Percentiles rank a stretch among this genome's conserved stretches.
phyloP scores from a whole-genome alignment of 2,113 vertebrate genomes.

The Eolophus roseicapilla region DNA sequence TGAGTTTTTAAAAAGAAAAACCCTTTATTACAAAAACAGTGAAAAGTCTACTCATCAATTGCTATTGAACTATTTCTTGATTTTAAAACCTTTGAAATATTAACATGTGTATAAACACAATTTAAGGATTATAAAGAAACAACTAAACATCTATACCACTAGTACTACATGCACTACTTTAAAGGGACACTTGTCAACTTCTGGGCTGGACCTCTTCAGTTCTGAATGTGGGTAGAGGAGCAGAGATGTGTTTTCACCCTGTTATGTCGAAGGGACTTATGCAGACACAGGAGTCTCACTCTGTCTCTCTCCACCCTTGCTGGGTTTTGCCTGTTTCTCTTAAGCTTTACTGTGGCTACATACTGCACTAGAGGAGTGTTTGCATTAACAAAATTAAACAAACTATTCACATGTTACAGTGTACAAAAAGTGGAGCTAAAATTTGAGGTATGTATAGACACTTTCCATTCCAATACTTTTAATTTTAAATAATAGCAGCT shows the following conservation, averaged over 20 bases:
- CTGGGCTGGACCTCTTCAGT: background rate
- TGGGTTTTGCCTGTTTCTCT: background rate
- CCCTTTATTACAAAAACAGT: background rate
- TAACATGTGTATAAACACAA: background rate
- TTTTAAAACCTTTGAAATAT: slow-evolving; percentile 16
- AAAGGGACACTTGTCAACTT: slow-evolving; percentile 66
- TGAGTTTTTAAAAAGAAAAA: background rate
- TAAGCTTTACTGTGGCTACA: background rate
- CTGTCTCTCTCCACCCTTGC: background rate
- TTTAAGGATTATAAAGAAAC: background rate
- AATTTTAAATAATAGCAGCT: background rate
- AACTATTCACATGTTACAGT: background rate
- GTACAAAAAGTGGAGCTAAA: background rate
- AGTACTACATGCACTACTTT: slow-evolving; percentile 51
- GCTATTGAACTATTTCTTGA: background rate
- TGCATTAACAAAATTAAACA: background rate
- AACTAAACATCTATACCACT: slow-evolving; percentile 38
- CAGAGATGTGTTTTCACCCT: background rate
- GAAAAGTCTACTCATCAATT: background rate
- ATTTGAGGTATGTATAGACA: background rate
- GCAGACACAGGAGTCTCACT: background rate
- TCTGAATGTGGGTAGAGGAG: background rate
- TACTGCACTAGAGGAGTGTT: background rate
- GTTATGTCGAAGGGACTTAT: background rate
- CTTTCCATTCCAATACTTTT: background rate